These are phyloP conservation scores for Corythornis vintsioides DNA, from an alignment of 2,113 vertebrate species.

Conservation along the genomic window DNA sequence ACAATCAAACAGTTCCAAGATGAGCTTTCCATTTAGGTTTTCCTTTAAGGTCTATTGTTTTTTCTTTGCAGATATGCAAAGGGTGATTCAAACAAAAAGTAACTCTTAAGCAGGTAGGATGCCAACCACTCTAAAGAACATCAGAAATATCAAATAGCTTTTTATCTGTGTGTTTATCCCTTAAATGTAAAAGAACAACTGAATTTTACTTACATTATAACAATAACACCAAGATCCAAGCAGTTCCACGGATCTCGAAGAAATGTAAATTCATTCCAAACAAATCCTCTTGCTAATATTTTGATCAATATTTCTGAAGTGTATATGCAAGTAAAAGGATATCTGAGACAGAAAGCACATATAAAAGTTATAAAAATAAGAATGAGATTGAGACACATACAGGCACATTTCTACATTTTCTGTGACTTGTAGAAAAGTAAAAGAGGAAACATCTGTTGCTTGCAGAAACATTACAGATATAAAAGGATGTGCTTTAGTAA, in stretches of 20 bases:
- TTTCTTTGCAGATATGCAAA: background rate
- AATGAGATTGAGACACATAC: background rate
- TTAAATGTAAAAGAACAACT: background rate
- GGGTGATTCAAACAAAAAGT: background rate
- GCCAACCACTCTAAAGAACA: background rate
- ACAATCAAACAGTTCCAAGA: background rate
- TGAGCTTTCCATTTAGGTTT: background rate
- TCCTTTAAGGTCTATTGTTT: background rate
- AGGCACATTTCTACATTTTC: background rate
- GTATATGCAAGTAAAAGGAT: constrained; percentile 88
- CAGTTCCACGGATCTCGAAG: constrained; percentile 94
- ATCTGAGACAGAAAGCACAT: constrained; percentile 72
- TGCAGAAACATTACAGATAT: background rate
- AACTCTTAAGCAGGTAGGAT: background rate
- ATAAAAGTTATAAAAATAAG: constrained; percentile 13
- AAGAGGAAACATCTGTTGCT: background rate
- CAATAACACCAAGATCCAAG: constrained; percentile 86
- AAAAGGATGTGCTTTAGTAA: background rate
- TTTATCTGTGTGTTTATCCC: background rate
- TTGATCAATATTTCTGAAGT: constrained; percentile 89
- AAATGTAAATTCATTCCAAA: constrained; percentile 88
- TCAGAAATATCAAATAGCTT: background rate
- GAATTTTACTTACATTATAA: constrained; percentile 84
- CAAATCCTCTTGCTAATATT: constrained; percentile 90
- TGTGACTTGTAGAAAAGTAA: background rate